Base-by-base conservation (phyloP, 2,113 vertebrate species). In the Aix galericulata region DNA sequence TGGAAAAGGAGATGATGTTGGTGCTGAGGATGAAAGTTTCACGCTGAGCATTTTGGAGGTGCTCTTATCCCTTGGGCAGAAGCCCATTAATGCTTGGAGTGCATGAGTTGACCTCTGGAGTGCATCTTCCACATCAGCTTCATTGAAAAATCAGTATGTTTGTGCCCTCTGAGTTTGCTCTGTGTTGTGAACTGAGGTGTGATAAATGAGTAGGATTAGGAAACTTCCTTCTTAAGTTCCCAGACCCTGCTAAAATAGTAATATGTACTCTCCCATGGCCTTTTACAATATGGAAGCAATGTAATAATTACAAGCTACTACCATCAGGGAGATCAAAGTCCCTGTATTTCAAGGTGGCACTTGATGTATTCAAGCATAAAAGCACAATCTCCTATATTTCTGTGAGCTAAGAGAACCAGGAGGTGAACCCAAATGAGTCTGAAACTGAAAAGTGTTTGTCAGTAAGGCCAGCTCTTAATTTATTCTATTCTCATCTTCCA, bases 121-220 rank as follows among this genome's bases (percentile, higher is more conserved):
- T 1, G 0, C 9, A 20, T 78, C 58, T 78, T 15, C 40, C 18
- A 21, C 8, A 27, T n/a, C 29, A 80, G 4, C 10, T 71, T 87
- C 5, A 29, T 56, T 13, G 25, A 44, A 40, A 83, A 86, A 73
- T 3, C 18, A 69, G 7, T 11, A 6, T 53, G 8, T 38, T 80
- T 74, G 8, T 29, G 27, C 13, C 27, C 15, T 85, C 16, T 38
- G 34, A 62, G 17, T 82, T 87, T 67, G 14, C 25, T 66, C n/a
- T 69, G 20, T 69, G 32, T 14, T 88, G 14, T 53, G 67, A 94
- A 48, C 29, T 17, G 52, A 32, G 8, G 25, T 38, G 7, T 78
- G 17, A 5, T 34, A 40, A 78, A 4, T 42, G 18, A 75, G 4
- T 69, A 9, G 0, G 0, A 13, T 62, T 40, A 80, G 34, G 29